Percentiles rank a stretch among this genome's conserved stretches.
phyloP scores from a whole-genome alignment of 2,113 vertebrate species.

The Elgaria multicarinata region DNA sequence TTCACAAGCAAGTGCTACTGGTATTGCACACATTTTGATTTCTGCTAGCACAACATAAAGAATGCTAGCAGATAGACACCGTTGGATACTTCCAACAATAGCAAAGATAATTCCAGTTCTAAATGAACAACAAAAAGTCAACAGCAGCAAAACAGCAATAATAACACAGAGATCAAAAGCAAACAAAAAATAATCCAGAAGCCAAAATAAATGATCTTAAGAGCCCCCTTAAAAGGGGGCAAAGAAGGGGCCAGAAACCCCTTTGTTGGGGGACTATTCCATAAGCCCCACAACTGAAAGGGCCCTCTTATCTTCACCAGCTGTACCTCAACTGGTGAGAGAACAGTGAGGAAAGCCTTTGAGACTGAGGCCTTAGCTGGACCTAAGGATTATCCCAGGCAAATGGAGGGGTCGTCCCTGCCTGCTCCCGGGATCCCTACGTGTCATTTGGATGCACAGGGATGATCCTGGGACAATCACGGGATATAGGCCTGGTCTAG shows the following conservation, averaged over 20 bases:
- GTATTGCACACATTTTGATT: no score
- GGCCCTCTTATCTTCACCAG: background rate
- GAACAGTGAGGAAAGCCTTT: background rate
- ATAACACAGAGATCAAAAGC: background rate
- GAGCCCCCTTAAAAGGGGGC: background rate
- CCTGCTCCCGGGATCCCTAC: no score
- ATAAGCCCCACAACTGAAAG: background rate
- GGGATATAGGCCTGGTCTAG: no score
- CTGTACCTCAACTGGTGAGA: background rate
- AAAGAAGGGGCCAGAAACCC: background rate
- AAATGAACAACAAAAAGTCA: background rate
- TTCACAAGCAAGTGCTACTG: no score
- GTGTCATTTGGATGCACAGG: no score
- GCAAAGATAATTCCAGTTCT: background rate
- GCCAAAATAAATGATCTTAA: background rate
- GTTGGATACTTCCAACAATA: background rate
- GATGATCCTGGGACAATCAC: no score
- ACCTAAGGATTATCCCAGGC: no score
- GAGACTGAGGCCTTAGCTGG: background rate
- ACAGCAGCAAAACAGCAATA: background rate
- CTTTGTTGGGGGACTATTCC: background rate
- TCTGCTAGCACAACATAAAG: no score
- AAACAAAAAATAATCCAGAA: background rate
- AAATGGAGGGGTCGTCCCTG: no score
- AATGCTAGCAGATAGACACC: no score